Evolutionary conservation across 2,888 invertebrate species (phyloP).

Genomic region (Desoria tigrina): DNA sequence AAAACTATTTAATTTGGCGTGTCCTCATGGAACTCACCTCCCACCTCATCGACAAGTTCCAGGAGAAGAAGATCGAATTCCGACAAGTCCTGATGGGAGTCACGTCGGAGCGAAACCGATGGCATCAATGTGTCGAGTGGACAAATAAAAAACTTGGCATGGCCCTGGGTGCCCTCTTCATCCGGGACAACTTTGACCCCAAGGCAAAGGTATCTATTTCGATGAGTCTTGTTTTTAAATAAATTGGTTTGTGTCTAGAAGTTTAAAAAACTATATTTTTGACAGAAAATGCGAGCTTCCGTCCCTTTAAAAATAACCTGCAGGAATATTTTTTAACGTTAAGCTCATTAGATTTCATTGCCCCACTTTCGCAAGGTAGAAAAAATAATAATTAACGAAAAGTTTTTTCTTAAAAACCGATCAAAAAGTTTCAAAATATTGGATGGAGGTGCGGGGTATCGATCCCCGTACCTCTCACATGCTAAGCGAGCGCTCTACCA

Average conservation of each 20-base stretch:
- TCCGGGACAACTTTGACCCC: slow-evolving; percentile 79
- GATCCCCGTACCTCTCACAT: slow-evolving; percentile 65
- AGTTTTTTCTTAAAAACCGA: too few relatives aligned
- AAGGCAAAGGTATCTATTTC: slow-evolving; percentile 68
- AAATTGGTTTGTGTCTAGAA: too few relatives aligned
- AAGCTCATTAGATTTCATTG: too few relatives aligned
- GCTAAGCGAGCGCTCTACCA: slow-evolving; percentile 64
- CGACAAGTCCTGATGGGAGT: slow-evolving; percentile 70
- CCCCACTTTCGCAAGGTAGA: too few relatives aligned
- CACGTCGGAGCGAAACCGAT: slow-evolving; percentile 71
- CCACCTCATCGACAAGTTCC: slow-evolving; percentile 76
- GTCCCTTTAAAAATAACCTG: too few relatives aligned
- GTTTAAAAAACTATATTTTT: too few relatives aligned
- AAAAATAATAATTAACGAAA: too few relatives aligned
- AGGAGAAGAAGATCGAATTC: slow-evolving; percentile 72
- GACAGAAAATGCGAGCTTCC: too few relatives aligned
- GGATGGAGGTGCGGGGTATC: slow-evolving; percentile 58
- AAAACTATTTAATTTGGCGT: slow-evolving; percentile 77
- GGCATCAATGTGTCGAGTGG: slow-evolving; percentile 80
- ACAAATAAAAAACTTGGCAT: slow-evolving; percentile 83
- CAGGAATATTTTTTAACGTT: too few relatives aligned
- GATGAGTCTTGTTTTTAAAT: too few relatives aligned
- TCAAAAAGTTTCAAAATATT: slow-evolving; percentile 15
- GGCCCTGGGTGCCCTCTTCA: slow-evolving; percentile 82
- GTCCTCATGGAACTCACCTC: slow-evolving; percentile 71